Percentiles rank a stretch among this genome's conserved stretches.
Evolutionary conservation across 2,113 vertebrate genomes (phyloP).

Genomic region (Oryzias melastigma): DNA sequence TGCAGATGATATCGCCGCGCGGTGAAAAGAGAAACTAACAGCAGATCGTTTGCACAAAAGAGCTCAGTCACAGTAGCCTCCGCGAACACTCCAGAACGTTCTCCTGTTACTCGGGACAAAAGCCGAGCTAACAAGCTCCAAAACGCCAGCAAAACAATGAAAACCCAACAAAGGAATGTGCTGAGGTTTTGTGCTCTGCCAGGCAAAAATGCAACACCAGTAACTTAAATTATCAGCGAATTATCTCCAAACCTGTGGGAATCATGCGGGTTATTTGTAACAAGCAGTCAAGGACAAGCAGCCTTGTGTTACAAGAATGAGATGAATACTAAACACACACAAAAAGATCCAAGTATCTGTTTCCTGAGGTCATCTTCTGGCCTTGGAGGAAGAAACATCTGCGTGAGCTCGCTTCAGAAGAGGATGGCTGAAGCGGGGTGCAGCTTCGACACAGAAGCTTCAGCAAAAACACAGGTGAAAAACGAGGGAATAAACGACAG

Average conservation of each 20-base stretch:
- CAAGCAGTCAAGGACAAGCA: conserved; percentile 71
- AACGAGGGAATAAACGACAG: too few species aligned
- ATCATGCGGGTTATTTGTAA: conserved; percentile 74
- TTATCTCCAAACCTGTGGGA: conserved; percentile 73
- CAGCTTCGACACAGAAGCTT: conserved; percentile 42
- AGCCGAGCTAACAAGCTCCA: conserved; percentile 72
- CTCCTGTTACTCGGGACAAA: conserved; percentile 78
- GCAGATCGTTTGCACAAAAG: conserved; percentile 70
- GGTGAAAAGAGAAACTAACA: conserved; percentile 47
- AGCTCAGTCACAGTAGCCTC: conserved; percentile 70
- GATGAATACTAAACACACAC: conserved; percentile 64
- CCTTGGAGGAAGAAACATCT: conserved; percentile 67
- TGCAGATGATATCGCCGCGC: conserved; percentile 30
- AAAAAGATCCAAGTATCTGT: conserved; percentile 53
- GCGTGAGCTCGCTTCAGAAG: conserved; percentile 16
- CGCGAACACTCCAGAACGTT: conserved; percentile 71
- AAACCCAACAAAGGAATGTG: conserved; percentile 67
- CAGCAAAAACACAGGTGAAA: conserved; percentile 6
- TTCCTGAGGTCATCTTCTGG: conserved; percentile 66
- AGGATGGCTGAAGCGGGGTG: conserved; percentile 22
- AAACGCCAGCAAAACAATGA: conserved; percentile 67
- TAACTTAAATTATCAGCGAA: conserved; percentile 71
- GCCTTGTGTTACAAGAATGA: conserved; percentile 70
- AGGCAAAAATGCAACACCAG: conserved; percentile 63
- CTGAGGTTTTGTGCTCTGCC: conserved; percentile 48